Percentiles rank a stretch among this genome's conserved stretches.
These are phyloP conservation scores for Stigmatopora nigra DNA, from an alignment of 2,113 vertebrate species.

Conservation along the genomic window DNA sequence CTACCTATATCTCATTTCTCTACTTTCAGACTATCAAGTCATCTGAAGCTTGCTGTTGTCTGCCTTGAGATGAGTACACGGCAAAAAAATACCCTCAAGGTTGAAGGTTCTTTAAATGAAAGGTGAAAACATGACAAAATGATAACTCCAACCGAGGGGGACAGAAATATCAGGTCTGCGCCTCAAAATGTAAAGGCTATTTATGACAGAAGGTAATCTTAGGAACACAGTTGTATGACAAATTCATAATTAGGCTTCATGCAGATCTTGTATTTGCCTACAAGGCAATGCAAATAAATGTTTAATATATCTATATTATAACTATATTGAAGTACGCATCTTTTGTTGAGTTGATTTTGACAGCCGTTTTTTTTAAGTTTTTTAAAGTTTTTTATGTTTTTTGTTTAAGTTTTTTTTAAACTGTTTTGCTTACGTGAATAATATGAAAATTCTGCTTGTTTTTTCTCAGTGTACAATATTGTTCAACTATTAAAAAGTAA, in stretches of 20 bases:
- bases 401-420: no score
- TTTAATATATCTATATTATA: no score
- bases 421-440: no score
- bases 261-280: neutral
- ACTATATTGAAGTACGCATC: no score
- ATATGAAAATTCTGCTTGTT: no score
- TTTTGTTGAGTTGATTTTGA: no score
- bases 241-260: neutral
- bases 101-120: constrained; percentile 16
- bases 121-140: constrained; percentile 6
- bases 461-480: no score
- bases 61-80: constrained; percentile 25
- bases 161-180: neutral
- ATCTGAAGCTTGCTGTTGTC: constrained; percentile 18
- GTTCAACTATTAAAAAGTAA: no score
- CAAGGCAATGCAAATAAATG: no score
- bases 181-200: neutral
- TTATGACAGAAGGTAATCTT: neutral
- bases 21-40: constrained; percentile 29
- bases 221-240: neutral
- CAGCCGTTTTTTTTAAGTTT: no score
- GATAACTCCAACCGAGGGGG: neutral
- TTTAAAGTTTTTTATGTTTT: no score
- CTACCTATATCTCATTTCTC: constrained; percentile 6
- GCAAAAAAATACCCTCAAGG: constrained; percentile 5